These are phyloP conservation scores for Monoplex corrugatus DNA, from an alignment of 2,888 invertebrate species.

Conservation along the genomic window DNA sequence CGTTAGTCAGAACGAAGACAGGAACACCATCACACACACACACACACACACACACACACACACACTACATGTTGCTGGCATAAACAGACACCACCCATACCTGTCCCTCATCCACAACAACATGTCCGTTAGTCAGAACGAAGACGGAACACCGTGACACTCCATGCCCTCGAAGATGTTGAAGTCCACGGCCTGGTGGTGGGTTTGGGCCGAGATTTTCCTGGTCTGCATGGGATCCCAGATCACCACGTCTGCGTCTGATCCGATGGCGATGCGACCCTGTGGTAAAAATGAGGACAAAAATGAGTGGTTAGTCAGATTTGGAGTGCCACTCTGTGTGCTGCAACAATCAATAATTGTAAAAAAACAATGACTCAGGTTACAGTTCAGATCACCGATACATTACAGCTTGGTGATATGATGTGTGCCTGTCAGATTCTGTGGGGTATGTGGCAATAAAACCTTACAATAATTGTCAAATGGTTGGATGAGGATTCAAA, in stretches of 20 bases:
- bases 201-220: conserved; percentile 94
- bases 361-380: no score
- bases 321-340: not conserved
- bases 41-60: no score
- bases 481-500: no score
- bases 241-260: conserved; percentile 97
- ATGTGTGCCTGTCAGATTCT: no score
- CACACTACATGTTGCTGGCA: no score
- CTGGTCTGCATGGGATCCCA: conserved; percentile 94
- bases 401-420: not conserved
- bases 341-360: no score
- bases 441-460: no score
- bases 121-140: conserved; percentile 94
- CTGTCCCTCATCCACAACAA: conserved; percentile 91
- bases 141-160: conserved; percentile 95
- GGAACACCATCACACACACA: no score
- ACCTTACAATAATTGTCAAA: no score
- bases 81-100: no score
- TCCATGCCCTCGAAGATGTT: conserved; percentile 99
- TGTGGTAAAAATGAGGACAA: conserved; percentile 67
- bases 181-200: conserved; percentile 96
- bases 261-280: conserved; percentile 94
- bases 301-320: not conserved
- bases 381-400: not conserved
- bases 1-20: conserved; percentile 93